phyloP scores from a whole-genome alignment of 2,113 vertebrate species.

The Gorsachius goisagi region DNA sequence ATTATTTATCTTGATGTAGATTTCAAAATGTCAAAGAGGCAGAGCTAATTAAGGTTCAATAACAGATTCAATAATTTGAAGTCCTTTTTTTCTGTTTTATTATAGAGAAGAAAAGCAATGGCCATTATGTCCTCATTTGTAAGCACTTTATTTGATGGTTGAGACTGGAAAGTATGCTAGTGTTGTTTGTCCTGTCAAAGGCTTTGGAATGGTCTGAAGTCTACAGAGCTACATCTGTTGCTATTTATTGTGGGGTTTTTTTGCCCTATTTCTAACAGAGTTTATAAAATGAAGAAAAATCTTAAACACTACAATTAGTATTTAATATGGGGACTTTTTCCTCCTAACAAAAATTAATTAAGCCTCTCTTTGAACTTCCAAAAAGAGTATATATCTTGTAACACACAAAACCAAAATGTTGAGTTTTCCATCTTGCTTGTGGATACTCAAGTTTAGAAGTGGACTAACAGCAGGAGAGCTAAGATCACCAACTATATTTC shows the following conservation, averaged over 20 bases:
- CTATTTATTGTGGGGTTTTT: neutral
- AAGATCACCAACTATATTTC: neutral
- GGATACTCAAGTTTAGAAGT: neutral
- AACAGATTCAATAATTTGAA: slow-evolving; percentile 39
- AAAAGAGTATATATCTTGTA: neutral
- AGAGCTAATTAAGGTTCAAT: slow-evolving; percentile 52
- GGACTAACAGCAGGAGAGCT: neutral
- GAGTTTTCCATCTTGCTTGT: neutral
- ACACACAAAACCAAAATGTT: slow-evolving; percentile 5
- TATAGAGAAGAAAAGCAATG: slow-evolving; percentile 6
- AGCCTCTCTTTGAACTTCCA: neutral
- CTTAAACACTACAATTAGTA: slow-evolving; percentile 25
- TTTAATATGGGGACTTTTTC: slow-evolving; percentile 23
- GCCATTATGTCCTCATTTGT: slow-evolving; percentile 52
- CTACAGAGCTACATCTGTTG: slow-evolving; percentile 63
- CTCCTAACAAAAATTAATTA: slow-evolving; percentile 11
- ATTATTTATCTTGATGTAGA: slow-evolving; percentile 56
- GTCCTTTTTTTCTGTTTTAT: slow-evolving; percentile 29
- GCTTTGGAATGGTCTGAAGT: slow-evolving; percentile 39
- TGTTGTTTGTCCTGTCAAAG: slow-evolving; percentile 40
- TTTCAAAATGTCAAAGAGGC: slow-evolving; percentile 36
- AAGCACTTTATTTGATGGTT: slow-evolving; percentile 44
- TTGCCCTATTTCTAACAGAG: slow-evolving; percentile 30
- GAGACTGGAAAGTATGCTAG: slow-evolving; percentile 27
- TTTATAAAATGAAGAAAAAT: slow-evolving; percentile 54